Base-by-base conservation (phyloP, 1,140 invertebrate species). In the Melipona quadrifasciata region DNA sequence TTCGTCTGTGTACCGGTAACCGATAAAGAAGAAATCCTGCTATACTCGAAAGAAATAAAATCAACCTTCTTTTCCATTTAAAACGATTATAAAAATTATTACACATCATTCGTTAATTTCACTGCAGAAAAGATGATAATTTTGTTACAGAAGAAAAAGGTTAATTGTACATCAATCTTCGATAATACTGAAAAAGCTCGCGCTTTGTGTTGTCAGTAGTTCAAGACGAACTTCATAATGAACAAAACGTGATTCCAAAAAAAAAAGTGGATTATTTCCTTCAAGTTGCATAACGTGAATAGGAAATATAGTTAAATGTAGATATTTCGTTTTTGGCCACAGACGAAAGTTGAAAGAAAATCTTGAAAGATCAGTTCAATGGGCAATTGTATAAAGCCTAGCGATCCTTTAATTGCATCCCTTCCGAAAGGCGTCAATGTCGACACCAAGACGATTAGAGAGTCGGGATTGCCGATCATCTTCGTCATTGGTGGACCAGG, bases 401-500 rank as follows among this genome's bases (percentile, higher is more conserved):
- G 55, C 8, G 70, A 88, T 73, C 76, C 82, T 71, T 17, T 77
- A 21, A 0, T 34, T 24, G 51, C 39, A 64, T 24, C 51, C 14
- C 24, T 89, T 51, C 85, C 91, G 16, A 89, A 65, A 55, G 11
- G 1, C 12, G 68, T 39, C 19, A 21, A 0, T 16, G 24, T 84
- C 34, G 80, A 90, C 53, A 51, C 65, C 11, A 55, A 80, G 2
- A 24, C 31, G 11, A 57, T 91, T 24, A 90, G 17, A 34, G 73
- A 84, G 31, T 81, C 72, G 3, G 24, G 39, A 21, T 17, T 90
- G 21, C 90, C 90, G 3, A 91, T 91, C n/a, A 89, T 91, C 31
- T 90, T 90, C 51, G 3, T 91, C 3, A 81, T 90, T 27, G 90
- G 90, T 76, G 90, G 86, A 65, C 87, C 90, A 6, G 90, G 90